Percentiles rank a stretch among this genome's conserved stretches.
Conservation (phyloP, 2,888 invertebrate genomes). For the Troides oblongomaculatus region DNA sequence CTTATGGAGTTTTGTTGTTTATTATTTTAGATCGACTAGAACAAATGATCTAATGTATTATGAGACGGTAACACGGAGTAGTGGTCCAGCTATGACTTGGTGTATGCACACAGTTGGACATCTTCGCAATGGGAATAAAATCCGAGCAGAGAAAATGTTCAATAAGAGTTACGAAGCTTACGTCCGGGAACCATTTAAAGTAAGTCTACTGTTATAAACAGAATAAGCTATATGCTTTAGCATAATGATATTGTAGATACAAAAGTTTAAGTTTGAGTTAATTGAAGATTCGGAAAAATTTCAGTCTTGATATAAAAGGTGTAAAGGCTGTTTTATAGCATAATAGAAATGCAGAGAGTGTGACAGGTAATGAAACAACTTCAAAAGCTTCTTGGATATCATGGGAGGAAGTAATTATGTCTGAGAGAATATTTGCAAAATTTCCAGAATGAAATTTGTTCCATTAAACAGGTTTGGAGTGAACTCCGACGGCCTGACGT, state of each 20-base stretch:
- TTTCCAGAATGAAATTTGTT: not conserved
- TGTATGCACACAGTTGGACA: constrained; percentile 81
- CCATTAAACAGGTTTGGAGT: constrained; percentile 83
- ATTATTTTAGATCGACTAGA: constrained; percentile 58
- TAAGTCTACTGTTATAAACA: constrained; percentile 34
- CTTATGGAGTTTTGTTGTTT: not conserved
- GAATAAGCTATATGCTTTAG: too few relatives aligned
- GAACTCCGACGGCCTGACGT: constrained; percentile 72
- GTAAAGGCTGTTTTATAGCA: too few relatives aligned
- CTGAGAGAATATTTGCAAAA: too few relatives aligned
- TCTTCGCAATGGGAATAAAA: constrained; percentile 60
- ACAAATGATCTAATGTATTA: constrained; percentile 79
- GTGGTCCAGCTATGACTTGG: constrained; percentile 83
- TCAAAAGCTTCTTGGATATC: too few relatives aligned
- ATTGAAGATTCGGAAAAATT: too few relatives aligned
- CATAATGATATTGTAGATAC: too few relatives aligned
- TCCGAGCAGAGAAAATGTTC: constrained; percentile 69
- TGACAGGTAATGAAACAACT: too few relatives aligned
- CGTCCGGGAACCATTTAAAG: constrained; percentile 81
- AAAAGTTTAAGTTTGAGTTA: too few relatives aligned
- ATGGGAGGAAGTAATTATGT: too few relatives aligned
- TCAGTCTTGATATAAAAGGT: too few relatives aligned
- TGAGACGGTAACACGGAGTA: constrained; percentile 73
- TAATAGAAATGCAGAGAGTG: too few relatives aligned
- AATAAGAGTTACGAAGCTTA: constrained; percentile 75